A percentile compares a stretch with the other conserved stretches of the same genome.
Evolutionary conservation across 2,797 vertebrate genomes (phyloP).

Genomic region (Sebastes matsubarae): DNA sequence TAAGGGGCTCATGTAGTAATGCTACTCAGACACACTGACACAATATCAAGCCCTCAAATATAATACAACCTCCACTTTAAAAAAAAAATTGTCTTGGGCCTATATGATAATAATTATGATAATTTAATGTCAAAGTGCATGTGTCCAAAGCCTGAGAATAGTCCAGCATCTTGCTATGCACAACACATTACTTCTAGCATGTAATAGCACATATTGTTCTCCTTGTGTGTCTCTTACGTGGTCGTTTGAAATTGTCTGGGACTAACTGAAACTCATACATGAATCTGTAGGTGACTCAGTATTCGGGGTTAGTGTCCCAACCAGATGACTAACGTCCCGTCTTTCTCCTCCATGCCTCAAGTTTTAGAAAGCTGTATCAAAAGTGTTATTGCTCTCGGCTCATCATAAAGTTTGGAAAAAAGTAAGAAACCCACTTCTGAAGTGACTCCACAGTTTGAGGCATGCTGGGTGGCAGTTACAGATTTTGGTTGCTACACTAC

Average conservation of each 20-base stretch:
- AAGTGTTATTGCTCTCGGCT: constrained; percentile 5
- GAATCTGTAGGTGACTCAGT: constrained; percentile 12
- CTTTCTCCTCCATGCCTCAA: not conserved
- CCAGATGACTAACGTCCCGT: not conserved
- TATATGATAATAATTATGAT: not conserved
- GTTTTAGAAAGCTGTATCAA: constrained; percentile 3
- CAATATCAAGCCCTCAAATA: not conserved
- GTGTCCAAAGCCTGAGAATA: not conserved
- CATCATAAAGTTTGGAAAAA: constrained; percentile 15
- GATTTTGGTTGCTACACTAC: not conserved
- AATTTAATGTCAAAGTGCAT: not conserved
- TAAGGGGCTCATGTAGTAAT: not conserved
- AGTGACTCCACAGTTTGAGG: constrained; percentile 20
- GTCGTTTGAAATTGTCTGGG: not conserved
- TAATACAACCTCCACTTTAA: not conserved
- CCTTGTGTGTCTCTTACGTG: not conserved
- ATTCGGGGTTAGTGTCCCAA: not conserved
- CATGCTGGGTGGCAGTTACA: constrained; percentile 8
- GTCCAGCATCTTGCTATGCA: not conserved
- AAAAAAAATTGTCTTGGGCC: not conserved
- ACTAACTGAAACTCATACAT: not conserved
- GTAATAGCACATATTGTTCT: not conserved
- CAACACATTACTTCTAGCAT: not conserved
- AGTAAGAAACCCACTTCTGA: constrained; percentile 4
- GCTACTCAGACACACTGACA: not conserved